Percentiles rank a stretch among this genome's conserved stretches.
phyloP scores from a whole-genome alignment of 2,113 vertebrate species.

The Anarhynchus alexandrinus region DNA sequence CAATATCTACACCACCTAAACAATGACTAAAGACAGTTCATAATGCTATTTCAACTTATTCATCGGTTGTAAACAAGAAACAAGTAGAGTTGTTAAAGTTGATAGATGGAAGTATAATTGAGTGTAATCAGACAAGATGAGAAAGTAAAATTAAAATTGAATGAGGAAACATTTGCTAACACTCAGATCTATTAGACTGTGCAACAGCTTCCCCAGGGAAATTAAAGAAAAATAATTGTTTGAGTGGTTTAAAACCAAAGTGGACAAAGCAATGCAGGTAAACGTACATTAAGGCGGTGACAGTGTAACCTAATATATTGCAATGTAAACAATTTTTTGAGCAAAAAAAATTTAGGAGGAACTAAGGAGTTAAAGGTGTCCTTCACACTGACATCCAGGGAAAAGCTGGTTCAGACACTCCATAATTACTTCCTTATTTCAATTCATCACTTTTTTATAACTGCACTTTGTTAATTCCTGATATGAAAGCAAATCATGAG shows the following conservation, averaged over 20 bases:
- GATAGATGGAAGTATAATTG: background rate
- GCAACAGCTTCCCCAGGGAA: background rate
- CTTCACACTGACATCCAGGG: background rate
- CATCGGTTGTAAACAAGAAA: background rate
- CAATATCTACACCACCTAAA: background rate
- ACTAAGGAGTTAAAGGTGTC: background rate
- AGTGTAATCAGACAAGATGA: background rate
- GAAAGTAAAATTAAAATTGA: slow-evolving; percentile 1
- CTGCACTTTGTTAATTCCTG: background rate
- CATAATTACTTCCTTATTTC: background rate
- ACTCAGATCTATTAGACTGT: background rate
- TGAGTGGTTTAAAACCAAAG: background rate
- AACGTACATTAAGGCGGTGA: background rate
- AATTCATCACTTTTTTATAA: background rate
- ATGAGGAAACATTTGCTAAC: slow-evolving; percentile 11
- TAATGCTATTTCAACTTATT: background rate
- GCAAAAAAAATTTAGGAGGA: background rate
- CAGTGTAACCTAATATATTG: background rate
- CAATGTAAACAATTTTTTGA: background rate
- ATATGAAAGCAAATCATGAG: background rate
- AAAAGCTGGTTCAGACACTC: background rate
- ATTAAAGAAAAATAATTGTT: background rate
- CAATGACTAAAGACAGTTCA: background rate
- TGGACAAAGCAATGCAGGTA: background rate
- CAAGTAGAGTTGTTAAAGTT: background rate